Evolutionary conservation across 2,113 vertebrate genomes (phyloP).

Genomic region (Sinosuthora webbiana): DNA sequence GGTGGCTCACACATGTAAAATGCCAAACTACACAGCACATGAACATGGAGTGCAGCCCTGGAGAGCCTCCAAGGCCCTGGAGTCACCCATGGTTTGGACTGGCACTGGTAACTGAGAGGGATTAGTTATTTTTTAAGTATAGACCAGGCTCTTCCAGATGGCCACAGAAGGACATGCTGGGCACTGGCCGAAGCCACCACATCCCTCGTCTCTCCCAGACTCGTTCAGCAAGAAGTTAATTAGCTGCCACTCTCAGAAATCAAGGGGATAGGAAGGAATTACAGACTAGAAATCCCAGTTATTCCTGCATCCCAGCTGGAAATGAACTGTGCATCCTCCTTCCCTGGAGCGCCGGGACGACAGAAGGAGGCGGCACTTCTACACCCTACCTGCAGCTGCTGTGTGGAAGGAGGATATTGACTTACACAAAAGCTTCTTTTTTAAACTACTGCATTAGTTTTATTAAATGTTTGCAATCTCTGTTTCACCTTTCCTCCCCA

Average conservation of each 20-base stretch:
- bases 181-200: neutral
- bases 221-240: neutral
- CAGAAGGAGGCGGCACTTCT: neutral
- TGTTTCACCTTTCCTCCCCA: constrained; percentile 36
- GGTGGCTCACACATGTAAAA: neutral
- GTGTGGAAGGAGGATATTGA: neutral
- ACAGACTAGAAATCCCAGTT: neutral
- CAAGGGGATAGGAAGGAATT: neutral
- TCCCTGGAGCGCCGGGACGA: accelerated
- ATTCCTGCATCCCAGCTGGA: neutral
- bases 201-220: neutral
- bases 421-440: neutral
- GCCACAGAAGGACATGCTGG: neutral
- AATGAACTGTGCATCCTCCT: neutral
- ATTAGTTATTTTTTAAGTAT: neutral
- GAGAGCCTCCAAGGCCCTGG: neutral
- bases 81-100: neutral
- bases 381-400: neutral
- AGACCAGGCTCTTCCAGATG: neutral
- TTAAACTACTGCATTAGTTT: constrained; percentile 36
- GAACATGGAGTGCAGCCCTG: neutral
- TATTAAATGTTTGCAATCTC: constrained; percentile 4
- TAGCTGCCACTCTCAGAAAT: neutral
- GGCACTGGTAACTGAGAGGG: neutral
- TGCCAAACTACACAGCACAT: neutral